phyloP scores from a whole-genome alignment of 2,113 vertebrate genomes.

The Micromys minutus region DNA sequence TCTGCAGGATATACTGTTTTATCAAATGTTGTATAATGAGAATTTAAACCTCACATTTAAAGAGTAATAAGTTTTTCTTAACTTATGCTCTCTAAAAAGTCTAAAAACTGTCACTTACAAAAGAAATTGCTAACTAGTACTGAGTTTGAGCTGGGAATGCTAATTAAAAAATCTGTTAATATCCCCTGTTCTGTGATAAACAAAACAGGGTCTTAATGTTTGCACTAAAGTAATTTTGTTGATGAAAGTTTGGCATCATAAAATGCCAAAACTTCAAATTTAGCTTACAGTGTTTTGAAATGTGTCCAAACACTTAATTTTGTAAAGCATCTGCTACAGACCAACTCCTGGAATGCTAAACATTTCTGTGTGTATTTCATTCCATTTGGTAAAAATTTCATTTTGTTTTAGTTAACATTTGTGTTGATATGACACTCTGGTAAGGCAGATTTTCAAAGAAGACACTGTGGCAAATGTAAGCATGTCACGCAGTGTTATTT shows the following conservation, averaged over 20 bases:
- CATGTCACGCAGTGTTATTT: slow-evolving; percentile 31
- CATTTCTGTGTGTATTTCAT: slow-evolving; percentile 58
- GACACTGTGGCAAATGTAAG: not conserved
- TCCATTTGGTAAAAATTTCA: slow-evolving; percentile 54
- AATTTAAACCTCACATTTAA: slow-evolving; percentile 37
- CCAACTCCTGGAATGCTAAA: slow-evolving; percentile 70
- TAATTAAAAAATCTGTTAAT: slow-evolving; percentile 80
- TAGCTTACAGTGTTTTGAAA: slow-evolving; percentile 79
- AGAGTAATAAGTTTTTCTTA: not conserved
- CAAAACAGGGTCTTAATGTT: slow-evolving; percentile 63
- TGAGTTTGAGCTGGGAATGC: slow-evolving; percentile 66
- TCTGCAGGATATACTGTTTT: slow-evolving; percentile 16
- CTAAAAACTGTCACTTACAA: slow-evolving; percentile 70
- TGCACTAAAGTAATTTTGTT: slow-evolving; percentile 79
- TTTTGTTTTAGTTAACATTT: slow-evolving; percentile 57
- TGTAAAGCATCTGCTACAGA: slow-evolving; percentile 80
- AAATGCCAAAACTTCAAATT: slow-evolving; percentile 80
- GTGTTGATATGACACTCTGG: not conserved
- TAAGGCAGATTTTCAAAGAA: slow-evolving; percentile 12
- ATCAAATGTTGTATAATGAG: not conserved
- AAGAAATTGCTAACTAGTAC: slow-evolving; percentile 74
- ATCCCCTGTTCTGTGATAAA: slow-evolving; percentile 68
- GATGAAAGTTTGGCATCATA: slow-evolving; percentile 78
- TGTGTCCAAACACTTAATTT: slow-evolving; percentile 78
- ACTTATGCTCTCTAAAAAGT: slow-evolving; percentile 43